Evolutionary conservation across 2,113 vertebrate species (phyloP), one percentile per base, ranked within the genome.

Genomic region (Periophthalmus modestus): DNA sequence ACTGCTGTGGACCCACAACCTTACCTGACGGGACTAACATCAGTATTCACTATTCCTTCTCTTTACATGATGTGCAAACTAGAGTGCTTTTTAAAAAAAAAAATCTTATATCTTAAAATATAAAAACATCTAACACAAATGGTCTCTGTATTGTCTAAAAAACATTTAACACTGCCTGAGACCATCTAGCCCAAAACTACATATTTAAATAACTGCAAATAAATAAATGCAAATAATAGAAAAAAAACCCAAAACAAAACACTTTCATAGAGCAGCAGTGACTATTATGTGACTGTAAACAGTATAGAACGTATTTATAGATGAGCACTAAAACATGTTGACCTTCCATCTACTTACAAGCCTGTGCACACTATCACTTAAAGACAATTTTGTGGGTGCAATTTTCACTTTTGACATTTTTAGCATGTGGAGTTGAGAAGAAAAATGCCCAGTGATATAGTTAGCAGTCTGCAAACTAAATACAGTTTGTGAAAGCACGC

Each of bases 401-500:
- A 34, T 77, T 34, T 66, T 28, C 74, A 59, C 59, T 68, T 63
- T 54, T 66, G 57, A 24, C 68, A 54, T 85, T 77, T 80, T 68
- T 50, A 66, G 72, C 73, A 71, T 66, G 50, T 71, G 21, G 69
- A 55, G 63, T 57, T 55, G 69, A 54, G 16, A 55, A 70, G 1
- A 85, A 75, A 80, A 69, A 65, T 39, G 77, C 71, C 48, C 43
- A 46, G 28, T 65, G 28, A 82, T 57, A 77, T 24, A 72, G 73
- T 48, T 67, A 75, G 24, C 74, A 75, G 69, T 85, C 71, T 73
- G 52, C 61, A 77, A 46, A 47, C 52, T 62, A 78, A 62, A 79
- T 43, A 72, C 66, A 54, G 66, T 79, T 81, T 77, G 68, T 70
- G 46, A 72, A 63, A 79, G 47, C 68, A 67, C 24, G 43, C 68